Base-by-base conservation (phyloP, 2,113 vertebrate species). In the Gavia stellata region DNA sequence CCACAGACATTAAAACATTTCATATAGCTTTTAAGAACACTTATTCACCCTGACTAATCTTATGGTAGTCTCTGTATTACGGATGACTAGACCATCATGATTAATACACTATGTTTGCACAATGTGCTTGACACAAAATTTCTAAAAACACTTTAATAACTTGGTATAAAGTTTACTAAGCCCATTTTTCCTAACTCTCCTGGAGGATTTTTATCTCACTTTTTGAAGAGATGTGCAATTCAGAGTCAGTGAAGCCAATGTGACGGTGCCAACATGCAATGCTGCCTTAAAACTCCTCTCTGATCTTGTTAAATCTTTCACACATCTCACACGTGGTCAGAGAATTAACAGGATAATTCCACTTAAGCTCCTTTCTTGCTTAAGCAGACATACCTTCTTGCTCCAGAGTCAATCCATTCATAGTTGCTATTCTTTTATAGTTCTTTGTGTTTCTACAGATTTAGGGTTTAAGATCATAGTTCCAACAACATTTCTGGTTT, bases 261-360 rank as follows among this genome's bases (percentile, higher is more conserved):
- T 0, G 7, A 90, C 63, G 67, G 20, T 49, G 33, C 33, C 74
- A 88, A 82, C 24, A 77, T 0, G 4, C 63, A 68, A 25, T 36
- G 38, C 34, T 81, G n/a, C 70, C 65, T 89, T 77, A 97, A 85
- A 92, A 73, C 45, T 77, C 68, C 36, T 56, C 74, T 93, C 81
- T 86, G 52, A 75, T 91, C 71, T 82, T 17, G 17, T 78, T 94
- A 94, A 87, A 89, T 89, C 78, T 95, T 92, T 70, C 67, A 82
- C 66, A 92, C 3, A 3, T 75, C 53, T 95, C 79, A 78, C 63
- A 92, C 0, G 1, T 75, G 87, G 80, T 81, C 88, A 93, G 65
- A 91, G 75, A 97, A 96, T 92, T 92, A 97, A 71, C 47, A 12
- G 8, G 62, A 67, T 97, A 95, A 95, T 93, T 96, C 93, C 62